These are phyloP conservation scores for Eubasilissa splendida DNA, from an alignment of 2,888 invertebrate species.

Conservation along the genomic window DNA sequence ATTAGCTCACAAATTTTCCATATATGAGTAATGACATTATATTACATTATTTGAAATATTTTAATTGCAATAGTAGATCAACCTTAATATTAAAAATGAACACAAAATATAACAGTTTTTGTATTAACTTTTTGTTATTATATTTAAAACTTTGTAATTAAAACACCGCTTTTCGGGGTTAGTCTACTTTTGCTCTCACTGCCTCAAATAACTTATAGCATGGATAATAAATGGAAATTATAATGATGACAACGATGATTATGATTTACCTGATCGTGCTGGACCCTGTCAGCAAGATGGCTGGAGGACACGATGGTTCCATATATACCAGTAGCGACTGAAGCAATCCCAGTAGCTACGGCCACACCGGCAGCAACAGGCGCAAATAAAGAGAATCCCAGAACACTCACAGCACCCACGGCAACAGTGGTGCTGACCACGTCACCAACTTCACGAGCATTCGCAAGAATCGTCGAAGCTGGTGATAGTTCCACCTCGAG, in stretches of 20 bases:
- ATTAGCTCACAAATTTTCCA: too few species aligned
- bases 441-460: slow-evolving; percentile 18
- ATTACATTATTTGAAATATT: background rate
- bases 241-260: background rate
- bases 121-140: too few species aligned
- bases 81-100: background rate
- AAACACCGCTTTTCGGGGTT: too few species aligned
- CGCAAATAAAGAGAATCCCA: slow-evolving; percentile 37
- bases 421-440: slow-evolving; percentile 35
- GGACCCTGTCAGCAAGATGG: slow-evolving; percentile 68
- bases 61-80: too few species aligned
- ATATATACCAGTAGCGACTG: slow-evolving; percentile 70
- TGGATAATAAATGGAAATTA: background rate
- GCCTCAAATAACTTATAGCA: background rate
- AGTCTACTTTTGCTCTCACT: background rate
- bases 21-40: background rate
- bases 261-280: slow-evolving; percentile 70
- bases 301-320: slow-evolving; percentile 70
- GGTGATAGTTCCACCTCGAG: slow-evolving; percentile 35
- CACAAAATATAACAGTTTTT: background rate
- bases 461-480: slow-evolving; percentile 22
- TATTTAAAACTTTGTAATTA: too few species aligned
- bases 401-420: slow-evolving; percentile 34
- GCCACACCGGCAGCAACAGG: slow-evolving; percentile 40
- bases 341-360: slow-evolving; percentile 67